Evolutionary conservation across 1,140 invertebrate genomes (phyloP).

Genomic region (Zaprionus capensis): DNA sequence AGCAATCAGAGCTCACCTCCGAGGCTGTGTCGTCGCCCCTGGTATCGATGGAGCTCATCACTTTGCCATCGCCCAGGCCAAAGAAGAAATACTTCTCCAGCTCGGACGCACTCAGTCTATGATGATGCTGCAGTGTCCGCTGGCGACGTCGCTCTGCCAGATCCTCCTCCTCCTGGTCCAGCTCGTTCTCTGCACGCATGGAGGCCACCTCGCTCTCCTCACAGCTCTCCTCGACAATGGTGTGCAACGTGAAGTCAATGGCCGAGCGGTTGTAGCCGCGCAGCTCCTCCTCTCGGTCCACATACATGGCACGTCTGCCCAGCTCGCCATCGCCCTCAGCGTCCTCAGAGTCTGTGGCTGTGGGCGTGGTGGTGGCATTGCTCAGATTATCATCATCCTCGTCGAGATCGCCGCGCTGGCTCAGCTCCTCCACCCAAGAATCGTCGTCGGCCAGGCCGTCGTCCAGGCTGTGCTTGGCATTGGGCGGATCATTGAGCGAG

Average conservation of each 20-base stretch:
- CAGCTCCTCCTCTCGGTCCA: conserved; percentile 91
- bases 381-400: conserved; percentile 87
- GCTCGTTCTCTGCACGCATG: conserved; percentile 67
- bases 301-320: conserved; percentile 78
- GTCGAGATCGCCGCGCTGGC: conserved; percentile 89
- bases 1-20: conserved; percentile 94
- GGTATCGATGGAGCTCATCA: conserved; percentile 84
- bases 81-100: conserved; percentile 97
- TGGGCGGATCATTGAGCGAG: conserved; percentile 57
- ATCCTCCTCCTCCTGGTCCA: conserved; percentile 49
- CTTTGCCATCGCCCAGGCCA: conserved; percentile 89
- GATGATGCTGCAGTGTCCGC: conserved; percentile 82
- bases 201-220: conserved; percentile 93
- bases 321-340: conserved; percentile 65
- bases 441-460: conserved; percentile 94
- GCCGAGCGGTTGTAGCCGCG: conserved; percentile 91
- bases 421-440: conserved; percentile 94
- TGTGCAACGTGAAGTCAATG: conserved; percentile 95
- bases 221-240: conserved; percentile 96
- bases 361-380: conserved; percentile 85
- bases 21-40: conserved; percentile 90
- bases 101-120: conserved; percentile 90
- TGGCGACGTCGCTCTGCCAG: conserved; percentile 58
- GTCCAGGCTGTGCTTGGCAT: conserved; percentile 86
- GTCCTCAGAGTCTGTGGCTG: conserved; percentile 86